Evolutionary conservation across 2,888 invertebrate species (phyloP).

Genomic region (Colletes collaris): DNA sequence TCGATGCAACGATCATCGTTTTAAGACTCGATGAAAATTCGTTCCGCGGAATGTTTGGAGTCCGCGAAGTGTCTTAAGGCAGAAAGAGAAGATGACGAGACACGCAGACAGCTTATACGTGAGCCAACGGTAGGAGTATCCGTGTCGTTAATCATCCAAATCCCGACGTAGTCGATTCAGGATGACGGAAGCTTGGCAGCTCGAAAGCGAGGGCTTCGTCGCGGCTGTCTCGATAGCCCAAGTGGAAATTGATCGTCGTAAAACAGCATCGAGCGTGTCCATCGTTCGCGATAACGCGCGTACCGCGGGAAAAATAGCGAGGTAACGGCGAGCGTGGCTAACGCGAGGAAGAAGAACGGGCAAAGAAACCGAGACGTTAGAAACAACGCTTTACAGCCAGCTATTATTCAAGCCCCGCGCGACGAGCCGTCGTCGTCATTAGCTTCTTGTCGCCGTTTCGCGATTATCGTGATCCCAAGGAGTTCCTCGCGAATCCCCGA

Average conservation of each 20-base stretch:
- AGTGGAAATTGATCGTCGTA: conserved; percentile 73
- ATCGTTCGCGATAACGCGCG: conserved; percentile 55
- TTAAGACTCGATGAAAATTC: too few species aligned
- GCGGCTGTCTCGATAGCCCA: conserved; percentile 65
- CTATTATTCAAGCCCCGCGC: conserved; percentile 59
- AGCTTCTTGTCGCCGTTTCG: conserved; percentile 55
- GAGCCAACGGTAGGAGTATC: not conserved
- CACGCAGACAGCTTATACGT: not conserved
- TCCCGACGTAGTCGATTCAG: conserved; percentile 56
- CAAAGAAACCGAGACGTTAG: conserved; percentile 7
- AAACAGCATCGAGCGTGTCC: conserved; percentile 68
- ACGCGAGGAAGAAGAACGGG: too few species aligned
- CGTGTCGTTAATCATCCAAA: conserved; percentile 54
- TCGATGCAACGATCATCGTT: too few species aligned
- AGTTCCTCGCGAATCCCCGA: conserved; percentile 6
- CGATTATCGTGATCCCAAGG: conserved; percentile 54
- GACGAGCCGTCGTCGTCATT: conserved; percentile 40
- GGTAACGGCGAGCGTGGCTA: not conserved
- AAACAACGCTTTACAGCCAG: conserved; percentile 15
- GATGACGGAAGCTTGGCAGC: conserved; percentile 50
- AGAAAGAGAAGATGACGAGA: not conserved
- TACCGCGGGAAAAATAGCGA: conserved; percentile 15
- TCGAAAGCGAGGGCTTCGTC: conserved; percentile 54
- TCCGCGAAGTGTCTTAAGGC: too few species aligned
- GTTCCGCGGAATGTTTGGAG: too few species aligned